Evolutionary conservation across 2,888 invertebrate genomes (phyloP).

Genomic region (Chaetogeoica ovagalla): DNA sequence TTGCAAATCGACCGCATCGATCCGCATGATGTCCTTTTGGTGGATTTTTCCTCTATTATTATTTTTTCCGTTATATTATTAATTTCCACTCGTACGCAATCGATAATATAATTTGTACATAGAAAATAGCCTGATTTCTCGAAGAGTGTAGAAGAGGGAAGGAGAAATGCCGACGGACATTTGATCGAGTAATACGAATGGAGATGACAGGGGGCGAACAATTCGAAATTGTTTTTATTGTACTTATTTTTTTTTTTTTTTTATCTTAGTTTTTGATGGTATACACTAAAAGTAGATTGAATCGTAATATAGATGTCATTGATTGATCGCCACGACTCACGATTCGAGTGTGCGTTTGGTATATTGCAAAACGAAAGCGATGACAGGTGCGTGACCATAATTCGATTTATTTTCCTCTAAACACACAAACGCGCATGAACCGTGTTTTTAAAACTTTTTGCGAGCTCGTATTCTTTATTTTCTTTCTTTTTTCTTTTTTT

Average conservation of each 20-base stretch:
- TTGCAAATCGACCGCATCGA: constrained; percentile 20
- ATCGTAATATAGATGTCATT: constrained; percentile 13
- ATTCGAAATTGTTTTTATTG: not conserved
- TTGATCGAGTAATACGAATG: not conserved
- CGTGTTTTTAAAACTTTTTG: not conserved
- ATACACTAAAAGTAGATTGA: constrained; percentile 9
- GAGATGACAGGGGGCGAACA: not conserved
- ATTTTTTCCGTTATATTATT: not conserved
- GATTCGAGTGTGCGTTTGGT: not conserved
- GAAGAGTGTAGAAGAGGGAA: not conserved
- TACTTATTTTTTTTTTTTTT: not conserved
- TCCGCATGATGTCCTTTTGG: not conserved
- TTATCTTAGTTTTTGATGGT: constrained; percentile 5
- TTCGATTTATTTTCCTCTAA: not conserved
- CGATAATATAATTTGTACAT: too few species aligned
- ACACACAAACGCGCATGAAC: not conserved
- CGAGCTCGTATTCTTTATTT: too few species aligned
- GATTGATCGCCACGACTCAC: constrained; percentile 4
- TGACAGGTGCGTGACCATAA: constrained; percentile 20
- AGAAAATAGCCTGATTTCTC: not conserved
- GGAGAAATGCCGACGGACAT: not conserved
- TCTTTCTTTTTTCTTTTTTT: not conserved
- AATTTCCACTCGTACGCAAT: too few species aligned
- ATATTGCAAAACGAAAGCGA: constrained; percentile 14
- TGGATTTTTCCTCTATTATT: constrained; percentile 11